These are phyloP conservation scores for Littorina saxatilis DNA, from an alignment of 1,140 invertebrate genomes.

Conservation along the genomic window DNA sequence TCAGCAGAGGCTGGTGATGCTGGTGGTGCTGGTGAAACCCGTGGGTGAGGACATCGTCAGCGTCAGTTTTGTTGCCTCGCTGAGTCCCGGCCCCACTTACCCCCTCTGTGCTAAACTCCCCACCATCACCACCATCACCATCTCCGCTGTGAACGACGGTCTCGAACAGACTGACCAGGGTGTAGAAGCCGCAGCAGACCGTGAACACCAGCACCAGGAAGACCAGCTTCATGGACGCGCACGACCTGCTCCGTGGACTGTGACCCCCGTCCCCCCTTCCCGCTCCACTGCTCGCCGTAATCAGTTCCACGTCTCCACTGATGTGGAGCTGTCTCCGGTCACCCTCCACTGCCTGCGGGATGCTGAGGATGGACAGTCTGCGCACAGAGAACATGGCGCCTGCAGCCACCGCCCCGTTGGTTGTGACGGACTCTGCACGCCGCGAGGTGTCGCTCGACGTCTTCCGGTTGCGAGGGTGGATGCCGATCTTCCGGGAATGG, in stretches of 20 bases:
- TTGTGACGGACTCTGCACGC: conserved; percentile 15
- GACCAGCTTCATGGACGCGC: not conserved
- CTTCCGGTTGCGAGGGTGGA: conserved; percentile 32
- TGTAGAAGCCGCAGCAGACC: conserved; percentile 2
- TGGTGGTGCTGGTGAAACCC: not conserved
- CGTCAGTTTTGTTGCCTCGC: not conserved
- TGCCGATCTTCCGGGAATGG: conserved; percentile 52
- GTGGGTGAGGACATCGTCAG: not conserved
- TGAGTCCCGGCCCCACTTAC: not conserved
- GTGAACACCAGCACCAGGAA: conserved; percentile 1
- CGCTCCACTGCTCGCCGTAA: not conserved
- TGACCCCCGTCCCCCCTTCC: not conserved
- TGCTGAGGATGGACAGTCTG: conserved; percentile 51
- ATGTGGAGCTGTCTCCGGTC: conserved; percentile 29
- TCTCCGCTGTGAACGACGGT: not conserved
- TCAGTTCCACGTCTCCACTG: conserved; percentile 27
- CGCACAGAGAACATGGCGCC: conserved; percentile 46
- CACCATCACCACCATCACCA: not conserved
- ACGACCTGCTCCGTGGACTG: not conserved
- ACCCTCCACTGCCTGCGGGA: conserved; percentile 31
- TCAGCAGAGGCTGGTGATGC: not conserved
- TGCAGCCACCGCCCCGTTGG: conserved; percentile 40
- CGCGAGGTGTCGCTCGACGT: not conserved
- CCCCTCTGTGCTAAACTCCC: not conserved
- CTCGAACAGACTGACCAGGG: not conserved